Evolutionary conservation across 2,113 vertebrate species (phyloP).

Genomic region (Thinocorus orbignyianus): DNA sequence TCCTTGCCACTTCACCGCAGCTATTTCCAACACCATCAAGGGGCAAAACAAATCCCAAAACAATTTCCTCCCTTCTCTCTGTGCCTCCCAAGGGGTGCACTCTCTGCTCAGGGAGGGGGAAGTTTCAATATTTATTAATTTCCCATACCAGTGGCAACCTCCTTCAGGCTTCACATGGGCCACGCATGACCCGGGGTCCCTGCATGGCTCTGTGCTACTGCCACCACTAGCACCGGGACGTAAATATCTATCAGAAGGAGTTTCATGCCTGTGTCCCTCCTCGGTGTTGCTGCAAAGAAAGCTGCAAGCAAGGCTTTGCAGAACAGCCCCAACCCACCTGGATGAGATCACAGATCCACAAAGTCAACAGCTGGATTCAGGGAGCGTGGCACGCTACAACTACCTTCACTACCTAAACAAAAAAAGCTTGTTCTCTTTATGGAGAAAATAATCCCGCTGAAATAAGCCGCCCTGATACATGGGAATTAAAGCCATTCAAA

Average conservation of each 20-base stretch:
- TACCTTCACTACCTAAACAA: neutral
- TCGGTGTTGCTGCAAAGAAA: neutral
- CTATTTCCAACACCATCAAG: neutral
- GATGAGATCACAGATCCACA: neutral
- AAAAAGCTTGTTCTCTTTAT: neutral
- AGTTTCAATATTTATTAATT: neutral
- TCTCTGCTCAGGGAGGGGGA: neutral
- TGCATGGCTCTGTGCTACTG: neutral
- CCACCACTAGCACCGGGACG: neutral
- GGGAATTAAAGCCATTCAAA: neutral
- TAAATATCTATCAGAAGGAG: neutral
- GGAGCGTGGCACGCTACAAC: neutral
- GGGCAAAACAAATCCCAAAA: neutral
- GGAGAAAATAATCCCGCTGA: neutral
- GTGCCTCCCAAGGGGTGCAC: neutral
- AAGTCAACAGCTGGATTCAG: neutral
- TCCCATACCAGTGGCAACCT: neutral
- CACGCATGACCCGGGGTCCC: accelerated
- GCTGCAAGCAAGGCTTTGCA: neutral
- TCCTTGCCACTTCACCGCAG: neutral
- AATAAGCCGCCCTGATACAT: neutral
- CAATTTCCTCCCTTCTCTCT: accelerated
- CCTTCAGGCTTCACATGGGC: accelerated
- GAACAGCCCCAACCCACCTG: neutral
- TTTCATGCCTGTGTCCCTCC: neutral